phyloP scores from a whole-genome alignment of 2,888 invertebrate genomes.

The Drosophila flavopinicola region DNA sequence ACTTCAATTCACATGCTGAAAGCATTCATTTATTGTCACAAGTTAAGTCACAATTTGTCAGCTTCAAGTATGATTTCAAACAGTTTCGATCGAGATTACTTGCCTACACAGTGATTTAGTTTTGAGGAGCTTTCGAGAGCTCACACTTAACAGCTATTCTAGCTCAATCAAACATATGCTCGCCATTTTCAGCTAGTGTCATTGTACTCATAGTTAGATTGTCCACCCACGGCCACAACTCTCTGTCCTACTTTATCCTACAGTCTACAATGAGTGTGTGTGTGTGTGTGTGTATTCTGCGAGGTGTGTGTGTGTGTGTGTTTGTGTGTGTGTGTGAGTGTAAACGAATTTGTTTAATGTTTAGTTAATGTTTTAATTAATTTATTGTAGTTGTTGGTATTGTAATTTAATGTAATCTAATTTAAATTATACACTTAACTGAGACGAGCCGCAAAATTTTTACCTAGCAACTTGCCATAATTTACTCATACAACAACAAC shows the following conservation, averaged over 20 bases:
- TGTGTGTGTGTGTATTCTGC: slow-evolving; percentile 14
- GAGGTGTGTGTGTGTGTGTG: slow-evolving; percentile 13
- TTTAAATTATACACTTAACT: slow-evolving; percentile 43
- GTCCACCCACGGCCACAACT: slow-evolving; percentile 31
- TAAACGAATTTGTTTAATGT: slow-evolving; percentile 65
- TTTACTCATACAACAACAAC: slow-evolving; percentile 35
- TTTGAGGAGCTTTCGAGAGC: not conserved
- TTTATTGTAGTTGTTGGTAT: slow-evolving; percentile 80
- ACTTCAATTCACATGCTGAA: too few relatives aligned
- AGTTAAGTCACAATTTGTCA: not conserved
- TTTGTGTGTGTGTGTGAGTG: slow-evolving; percentile 37
- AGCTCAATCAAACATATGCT: slow-evolving; percentile 4
- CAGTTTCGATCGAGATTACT: too few relatives aligned
- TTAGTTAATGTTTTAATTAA: slow-evolving; percentile 73
- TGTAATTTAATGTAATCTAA: slow-evolving; percentile 67
- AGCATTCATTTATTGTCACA: not conserved
- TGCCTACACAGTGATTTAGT: too few relatives aligned
- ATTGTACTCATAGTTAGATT: slow-evolving; percentile 39
- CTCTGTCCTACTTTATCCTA: slow-evolving; percentile 46
- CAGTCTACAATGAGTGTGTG: slow-evolving; percentile 23
- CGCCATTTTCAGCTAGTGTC: slow-evolving; percentile 34
- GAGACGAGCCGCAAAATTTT: slow-evolving; percentile 55
- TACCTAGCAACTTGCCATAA: slow-evolving; percentile 76
- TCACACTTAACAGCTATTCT: not conserved
- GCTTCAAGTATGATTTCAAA: not conserved